Evolutionary conservation across 2,888 invertebrate genomes (phyloP).

Genomic region (Eueremaeus valkanovi): DNA sequence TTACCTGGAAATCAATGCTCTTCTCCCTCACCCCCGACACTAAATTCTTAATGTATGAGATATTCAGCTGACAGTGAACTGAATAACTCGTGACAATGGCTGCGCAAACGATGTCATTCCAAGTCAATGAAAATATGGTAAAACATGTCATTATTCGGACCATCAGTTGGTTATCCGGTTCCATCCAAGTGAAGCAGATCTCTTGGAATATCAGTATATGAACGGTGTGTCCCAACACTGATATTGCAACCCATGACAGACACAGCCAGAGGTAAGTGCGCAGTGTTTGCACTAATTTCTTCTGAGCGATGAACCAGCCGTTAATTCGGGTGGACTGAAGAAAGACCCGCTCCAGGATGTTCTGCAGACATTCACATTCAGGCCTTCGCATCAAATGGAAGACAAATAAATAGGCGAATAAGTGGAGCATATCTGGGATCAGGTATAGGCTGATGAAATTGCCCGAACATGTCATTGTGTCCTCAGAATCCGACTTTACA

Average conservation of each 20-base stretch:
- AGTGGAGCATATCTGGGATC: slow-evolving; percentile 68
- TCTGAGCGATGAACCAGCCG: slow-evolving; percentile 64
- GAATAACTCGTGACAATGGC: slow-evolving; percentile 76
- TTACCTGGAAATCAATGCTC: slow-evolving; percentile 48
- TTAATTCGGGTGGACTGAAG: slow-evolving; percentile 66
- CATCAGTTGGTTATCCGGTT: slow-evolving; percentile 38
- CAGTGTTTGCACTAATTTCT: slow-evolving; percentile 64
- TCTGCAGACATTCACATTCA: slow-evolving; percentile 76
- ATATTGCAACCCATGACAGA: slow-evolving; percentile 66
- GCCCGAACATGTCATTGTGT: slow-evolving; percentile 49
- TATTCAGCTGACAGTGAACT: slow-evolving; percentile 71
- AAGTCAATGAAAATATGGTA: slow-evolving; percentile 65
- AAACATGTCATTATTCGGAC: slow-evolving; percentile 58
- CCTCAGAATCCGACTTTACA: neutral
- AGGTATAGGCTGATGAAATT: slow-evolving; percentile 68
- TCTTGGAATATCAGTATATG: slow-evolving; percentile 45
- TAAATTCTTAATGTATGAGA: slow-evolving; percentile 60
- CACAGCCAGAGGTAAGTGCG: slow-evolving; percentile 70
- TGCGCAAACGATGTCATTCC: slow-evolving; percentile 77
- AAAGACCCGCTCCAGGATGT: slow-evolving; percentile 76
- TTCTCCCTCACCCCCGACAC: slow-evolving; percentile 41
- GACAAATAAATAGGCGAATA: slow-evolving; percentile 68
- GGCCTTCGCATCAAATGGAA: slow-evolving; percentile 68
- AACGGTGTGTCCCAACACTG: slow-evolving; percentile 61
- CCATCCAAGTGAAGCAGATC: slow-evolving; percentile 45